These are phyloP conservation scores for Phoenicopterus ruber DNA, from an alignment of 2,113 vertebrate genomes.

Conservation along the genomic window DNA sequence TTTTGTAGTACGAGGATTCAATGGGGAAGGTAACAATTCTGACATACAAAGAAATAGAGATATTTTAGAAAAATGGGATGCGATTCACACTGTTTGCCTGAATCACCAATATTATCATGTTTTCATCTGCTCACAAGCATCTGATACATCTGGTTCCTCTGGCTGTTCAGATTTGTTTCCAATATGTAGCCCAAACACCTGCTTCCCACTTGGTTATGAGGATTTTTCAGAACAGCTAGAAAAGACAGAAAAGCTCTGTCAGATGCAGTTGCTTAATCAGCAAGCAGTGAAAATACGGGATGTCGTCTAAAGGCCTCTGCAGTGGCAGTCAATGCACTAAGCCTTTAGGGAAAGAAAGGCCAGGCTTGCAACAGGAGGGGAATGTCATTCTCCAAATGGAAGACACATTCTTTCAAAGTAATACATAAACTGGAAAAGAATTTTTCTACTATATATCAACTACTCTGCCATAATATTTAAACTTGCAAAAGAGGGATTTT, in stretches of 20 bases:
- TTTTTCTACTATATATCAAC: background rate
- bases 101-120: background rate
- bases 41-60: background rate
- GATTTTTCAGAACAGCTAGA: conserved; percentile 4
- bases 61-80: background rate
- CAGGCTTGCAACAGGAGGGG: background rate
- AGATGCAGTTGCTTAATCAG: background rate
- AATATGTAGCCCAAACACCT: background rate
- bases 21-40: background rate
- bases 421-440: background rate
- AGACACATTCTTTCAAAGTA: background rate
- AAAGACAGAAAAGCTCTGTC: background rate
- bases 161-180: background rate
- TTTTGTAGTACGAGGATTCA: background rate
- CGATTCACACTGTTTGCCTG: background rate
- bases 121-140: background rate
- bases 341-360: background rate
- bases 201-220: background rate
- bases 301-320: background rate
- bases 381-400: background rate
- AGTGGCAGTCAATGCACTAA: background rate
- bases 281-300: background rate
- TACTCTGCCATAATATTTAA: background rate
- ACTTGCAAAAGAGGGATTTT: background rate
- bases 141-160: background rate